Base-by-base conservation (phyloP, 2,888 invertebrate genomes). In the Zhengitettix transpicula region DNA sequence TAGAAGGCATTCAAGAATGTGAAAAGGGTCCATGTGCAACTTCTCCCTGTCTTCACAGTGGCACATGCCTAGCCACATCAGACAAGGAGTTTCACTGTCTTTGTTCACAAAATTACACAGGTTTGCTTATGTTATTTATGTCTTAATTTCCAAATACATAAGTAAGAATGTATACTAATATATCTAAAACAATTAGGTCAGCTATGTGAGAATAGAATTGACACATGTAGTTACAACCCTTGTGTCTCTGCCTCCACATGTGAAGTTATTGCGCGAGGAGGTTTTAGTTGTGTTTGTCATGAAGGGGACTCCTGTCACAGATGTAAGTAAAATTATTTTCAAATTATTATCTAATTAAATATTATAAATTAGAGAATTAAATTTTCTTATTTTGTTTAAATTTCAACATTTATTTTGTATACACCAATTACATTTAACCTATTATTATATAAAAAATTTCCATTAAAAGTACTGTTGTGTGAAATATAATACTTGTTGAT, bases 181-280 rank as follows among this genome's bases (percentile, higher is more conserved):
- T 14, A n/a, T 28, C 3, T 28, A 28, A 28, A 28, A 28, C 28
- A 57, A 63, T 56, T 61, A 70, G 87, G 87, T 66, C 77, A 78
- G 70, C 80, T 82, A 72, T 88, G 88, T 74, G 85, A 87, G 71
- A 81, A 81, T 67, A 79, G 82, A 67, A 76, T 85, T 68, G 85
- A 89, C 75, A 86, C 87, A 56, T 90, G 90, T 72, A 79, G 82
- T 68, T 83, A 84, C 59, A 83, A 84, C 73, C 89, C 89, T 60
- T 91, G 91, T 72, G 82, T 83, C 69, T 79, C 81, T 69, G 87
- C 87, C 1, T 79, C 82, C 65, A 84, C 85, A 65, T 91, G 90
- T 71, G 82, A 82, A 68, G 78, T 83, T 41, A 75, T 82, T 60
- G 77, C 82, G 55, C 80, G 81, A 63, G 85, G 84, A 62, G 82